These are phyloP conservation scores for Acropternis orthonyx DNA, from an alignment of 2,797 vertebrate species.

Conservation along the genomic window DNA sequence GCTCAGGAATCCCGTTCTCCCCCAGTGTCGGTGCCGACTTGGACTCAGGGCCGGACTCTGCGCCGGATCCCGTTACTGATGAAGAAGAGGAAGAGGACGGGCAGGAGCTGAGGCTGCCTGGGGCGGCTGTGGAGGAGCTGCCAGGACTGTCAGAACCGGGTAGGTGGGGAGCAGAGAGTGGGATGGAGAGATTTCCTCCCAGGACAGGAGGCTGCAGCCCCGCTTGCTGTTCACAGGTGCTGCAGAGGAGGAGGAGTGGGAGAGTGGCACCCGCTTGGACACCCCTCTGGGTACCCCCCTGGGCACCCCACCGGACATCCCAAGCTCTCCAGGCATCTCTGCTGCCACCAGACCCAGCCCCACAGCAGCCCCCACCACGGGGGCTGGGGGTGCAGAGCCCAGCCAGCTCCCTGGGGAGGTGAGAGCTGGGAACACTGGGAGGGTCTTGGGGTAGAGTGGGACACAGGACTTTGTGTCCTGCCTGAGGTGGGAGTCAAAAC, in stretches of 20 bases:
- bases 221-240: background rate
- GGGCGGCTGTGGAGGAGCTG: background rate
- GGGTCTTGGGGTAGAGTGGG: background rate
- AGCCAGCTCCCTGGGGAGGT: background rate
- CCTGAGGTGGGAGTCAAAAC: background rate
- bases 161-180: background rate
- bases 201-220: background rate
- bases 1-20: background rate
- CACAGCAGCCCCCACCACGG: fast-evolving
- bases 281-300: background rate
- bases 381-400: background rate
- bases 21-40: background rate
- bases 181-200: fast-evolving
- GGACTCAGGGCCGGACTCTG: background rate
- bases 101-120: fast-evolving
- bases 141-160: background rate
- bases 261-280: background rate
- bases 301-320: background rate
- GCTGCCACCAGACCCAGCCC: background rate
- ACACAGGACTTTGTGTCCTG: background rate
- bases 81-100: background rate
- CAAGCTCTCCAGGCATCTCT: background rate
- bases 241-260: background rate
- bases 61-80: background rate
- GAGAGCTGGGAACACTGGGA: background rate